phyloP scores from a whole-genome alignment of 2,888 invertebrate genomes.

The Drosophila lutescens region DNA sequence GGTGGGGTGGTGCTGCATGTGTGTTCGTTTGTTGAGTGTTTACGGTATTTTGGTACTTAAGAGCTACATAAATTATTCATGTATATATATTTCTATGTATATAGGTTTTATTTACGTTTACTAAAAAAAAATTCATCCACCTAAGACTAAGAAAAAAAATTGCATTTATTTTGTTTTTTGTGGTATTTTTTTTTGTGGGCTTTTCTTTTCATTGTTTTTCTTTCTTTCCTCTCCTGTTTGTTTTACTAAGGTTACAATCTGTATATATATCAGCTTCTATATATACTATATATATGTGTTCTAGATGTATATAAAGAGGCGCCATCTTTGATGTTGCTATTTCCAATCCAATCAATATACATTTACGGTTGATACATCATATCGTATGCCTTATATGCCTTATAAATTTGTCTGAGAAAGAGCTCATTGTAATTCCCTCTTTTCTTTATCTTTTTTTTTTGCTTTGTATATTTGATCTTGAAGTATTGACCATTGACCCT shows the following conservation, averaged over 20 bases:
- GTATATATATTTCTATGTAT: constrained; percentile 59
- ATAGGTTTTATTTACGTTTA: constrained; percentile 64
- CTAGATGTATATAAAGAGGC: constrained; percentile 57
- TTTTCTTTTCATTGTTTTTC: constrained; percentile 17
- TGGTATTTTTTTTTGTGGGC: constrained; percentile 29
- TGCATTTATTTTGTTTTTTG: constrained; percentile 46
- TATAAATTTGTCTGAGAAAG: constrained; percentile 54
- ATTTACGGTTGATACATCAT: constrained; percentile 45
- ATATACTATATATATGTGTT: constrained; percentile 32
- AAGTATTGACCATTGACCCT: neutral
- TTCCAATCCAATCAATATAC: constrained; percentile 44
- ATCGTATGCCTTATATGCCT: constrained; percentile 18
- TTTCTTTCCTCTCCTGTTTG: neutral
- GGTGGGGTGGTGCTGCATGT: constrained; percentile 26
- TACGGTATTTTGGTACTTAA: constrained; percentile 64
- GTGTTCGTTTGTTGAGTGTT: constrained; percentile 36
- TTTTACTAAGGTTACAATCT: constrained; percentile 72
- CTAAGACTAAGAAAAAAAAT: constrained; percentile 77
- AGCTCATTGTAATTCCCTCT: neutral
- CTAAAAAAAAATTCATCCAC: constrained; percentile 73
- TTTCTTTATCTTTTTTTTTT: neutral
- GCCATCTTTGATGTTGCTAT: constrained; percentile 77
- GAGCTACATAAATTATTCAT: constrained; percentile 78
- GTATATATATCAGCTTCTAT: constrained; percentile 43
- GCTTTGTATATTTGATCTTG: neutral